phyloP scores from a whole-genome alignment of 2,888 invertebrate species.

The Diogma glabrata region DNA sequence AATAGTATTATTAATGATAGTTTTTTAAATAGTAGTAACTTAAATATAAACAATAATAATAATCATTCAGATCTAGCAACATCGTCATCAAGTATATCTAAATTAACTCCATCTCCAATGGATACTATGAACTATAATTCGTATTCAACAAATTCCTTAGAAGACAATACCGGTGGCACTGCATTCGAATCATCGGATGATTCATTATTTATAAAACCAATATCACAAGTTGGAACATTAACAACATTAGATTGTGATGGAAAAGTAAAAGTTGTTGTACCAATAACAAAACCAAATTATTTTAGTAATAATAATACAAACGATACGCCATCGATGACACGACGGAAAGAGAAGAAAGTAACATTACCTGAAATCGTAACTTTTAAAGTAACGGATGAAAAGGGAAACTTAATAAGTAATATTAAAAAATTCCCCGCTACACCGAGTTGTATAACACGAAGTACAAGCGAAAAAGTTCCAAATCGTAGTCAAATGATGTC shows the following conservation, averaged over 20 bases:
- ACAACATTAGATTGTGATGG: slow-evolving; percentile 50
- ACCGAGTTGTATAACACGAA: slow-evolving; percentile 56
- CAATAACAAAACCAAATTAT: slow-evolving; percentile 36
- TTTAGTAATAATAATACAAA: neutral
- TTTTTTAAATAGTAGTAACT: neutral
- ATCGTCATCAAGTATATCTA: slow-evolving; percentile 25
- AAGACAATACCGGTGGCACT: slow-evolving; percentile 28
- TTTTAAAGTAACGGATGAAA: slow-evolving; percentile 44
- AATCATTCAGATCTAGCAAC: slow-evolving; percentile 30
- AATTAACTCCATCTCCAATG: slow-evolving; percentile 33
- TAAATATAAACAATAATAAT: slow-evolving; percentile 20
- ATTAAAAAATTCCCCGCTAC: slow-evolving; percentile 41
- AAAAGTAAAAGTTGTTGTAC: slow-evolving; percentile 48
- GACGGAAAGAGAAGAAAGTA: slow-evolving; percentile 19
- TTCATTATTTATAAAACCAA: slow-evolving; percentile 54
- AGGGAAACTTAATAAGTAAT: slow-evolving; percentile 37
- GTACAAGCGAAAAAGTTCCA: slow-evolving; percentile 77
- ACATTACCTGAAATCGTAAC: slow-evolving; percentile 37
- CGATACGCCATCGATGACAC: slow-evolving; percentile 11
- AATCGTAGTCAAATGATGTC: slow-evolving; percentile 77
- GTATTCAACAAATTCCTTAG: slow-evolving; percentile 29
- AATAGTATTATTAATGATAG: slow-evolving; percentile 7
- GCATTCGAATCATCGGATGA: slow-evolving; percentile 41
- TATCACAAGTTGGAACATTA: slow-evolving; percentile 50
- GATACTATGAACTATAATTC: slow-evolving; percentile 32